Evolutionary conservation across 2,113 vertebrate species (phyloP), one percentile per base, ranked within the genome.

Genomic region (Tylochromis polylepis): DNA sequence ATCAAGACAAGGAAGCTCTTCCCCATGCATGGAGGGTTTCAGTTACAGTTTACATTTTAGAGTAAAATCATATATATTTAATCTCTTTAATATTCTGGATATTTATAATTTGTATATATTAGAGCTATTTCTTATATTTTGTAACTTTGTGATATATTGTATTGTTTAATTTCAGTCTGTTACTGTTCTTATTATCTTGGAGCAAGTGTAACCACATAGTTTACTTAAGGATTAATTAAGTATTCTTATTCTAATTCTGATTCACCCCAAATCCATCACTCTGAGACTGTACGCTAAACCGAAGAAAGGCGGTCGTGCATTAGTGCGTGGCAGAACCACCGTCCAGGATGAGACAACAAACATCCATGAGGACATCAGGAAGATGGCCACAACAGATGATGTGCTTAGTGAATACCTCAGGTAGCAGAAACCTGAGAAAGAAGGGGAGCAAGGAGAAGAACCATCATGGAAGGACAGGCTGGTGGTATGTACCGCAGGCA

Each of bases 221-320:
- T 11, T 55, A 3, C n/a, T 55, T 55, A n/a, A 55, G 51, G 51
- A n/a, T 55, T 55, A 55, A 55, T 55, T 5, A 55, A n/a, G 9
- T 55, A 55, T n/a, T 53, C 51, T n/a, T 55, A 55, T 55, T 55
- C 20, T 55, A 55, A 53, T n/a, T 53, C 51, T 0, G 0, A 55
- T 55, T n/a, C 20, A 55, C 51, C 20, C 9, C 20, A 55, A n/a
- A 55, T 11, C 51, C 20, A 55, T 55, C 51, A n/a, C 4, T 20
- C 51, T 55, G 51, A 55, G 51, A 0, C 51, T 55, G 2, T 55
- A 2, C 0, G 20, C 20, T 55, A 55, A 55, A 55, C 51, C 4
- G n/a, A 55, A 55, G 20, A 55, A 55, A 55, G 51, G 51, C n/a
- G 51, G 0, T 18, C 0, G 8, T 55, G 51, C 51, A 0, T n/a